Conservation (phyloP, 37 sponge, comb jelly and placozoan genomes). For the Aplysina aerophoba region DNA sequence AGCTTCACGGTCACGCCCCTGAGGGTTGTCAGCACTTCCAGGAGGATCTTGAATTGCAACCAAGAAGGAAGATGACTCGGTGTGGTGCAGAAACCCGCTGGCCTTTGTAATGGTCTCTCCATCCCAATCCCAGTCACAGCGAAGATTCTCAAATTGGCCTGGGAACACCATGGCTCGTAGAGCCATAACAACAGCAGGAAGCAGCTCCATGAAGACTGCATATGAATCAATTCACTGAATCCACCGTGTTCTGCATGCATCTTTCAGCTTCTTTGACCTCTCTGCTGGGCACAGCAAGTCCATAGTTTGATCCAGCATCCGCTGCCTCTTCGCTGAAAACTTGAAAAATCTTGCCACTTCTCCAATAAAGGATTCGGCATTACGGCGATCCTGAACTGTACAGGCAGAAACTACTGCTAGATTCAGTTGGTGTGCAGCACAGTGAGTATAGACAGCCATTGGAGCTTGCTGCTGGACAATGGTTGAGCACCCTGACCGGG, state of each 20-base stretch:
- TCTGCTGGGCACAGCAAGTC: conserved; percentile 15
- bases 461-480: conserved; percentile 51
- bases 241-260: conserved; percentile 66
- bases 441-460: conserved; percentile 53
- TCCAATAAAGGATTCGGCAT: conserved; percentile 48
- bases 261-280: conserved; percentile 55
- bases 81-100: conserved; percentile 62
- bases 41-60: conserved; percentile 53
- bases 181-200: conserved; percentile 39
- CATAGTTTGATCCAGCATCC: conserved; percentile 41
- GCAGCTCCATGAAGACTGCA: conserved; percentile 57
- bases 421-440: conserved; percentile 60
- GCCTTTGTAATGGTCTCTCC: conserved; percentile 60
- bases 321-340: conserved; percentile 60
- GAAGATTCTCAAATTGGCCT: conserved; percentile 24
- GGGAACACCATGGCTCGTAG: conserved; percentile 61
- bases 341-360: conserved; percentile 57
- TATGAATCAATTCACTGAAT: conserved; percentile 33
- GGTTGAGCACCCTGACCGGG: conserved; percentile 46
- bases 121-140: conserved; percentile 73
- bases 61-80: conserved; percentile 54
- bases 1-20: conserved; percentile 53
- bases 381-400: conserved; percentile 43
- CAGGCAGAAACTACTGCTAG: conserved; percentile 65
- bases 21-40: conserved; percentile 35